A percentile compares a stretch with the other conserved stretches of the same genome.
Conservation (phyloP, 2,113 vertebrate species). For the Sphyrna mokarran region DNA sequence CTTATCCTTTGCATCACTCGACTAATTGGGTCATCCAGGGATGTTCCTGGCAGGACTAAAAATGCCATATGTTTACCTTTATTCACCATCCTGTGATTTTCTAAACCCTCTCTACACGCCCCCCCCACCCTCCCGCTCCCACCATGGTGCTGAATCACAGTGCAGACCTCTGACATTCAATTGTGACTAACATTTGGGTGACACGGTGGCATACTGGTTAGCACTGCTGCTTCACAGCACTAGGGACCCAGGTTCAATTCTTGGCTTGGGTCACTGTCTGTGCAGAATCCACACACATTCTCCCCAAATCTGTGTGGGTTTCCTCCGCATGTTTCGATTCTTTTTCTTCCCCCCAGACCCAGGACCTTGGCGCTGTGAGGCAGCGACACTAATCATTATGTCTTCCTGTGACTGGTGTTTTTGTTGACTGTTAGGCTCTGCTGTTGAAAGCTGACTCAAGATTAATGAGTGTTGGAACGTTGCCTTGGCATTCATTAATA, state of each 20-base stretch:
- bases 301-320: too few relatives aligned
- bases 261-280: too few relatives aligned
- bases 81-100: background rate
- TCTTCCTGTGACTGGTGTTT: background rate
- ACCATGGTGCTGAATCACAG: background rate
- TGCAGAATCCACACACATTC: too few relatives aligned
- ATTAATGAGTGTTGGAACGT: background rate
- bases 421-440: background rate
- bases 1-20: background rate
- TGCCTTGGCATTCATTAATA: background rate
- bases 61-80: background rate
- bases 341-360: too few relatives aligned
- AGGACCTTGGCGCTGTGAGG: too few relatives aligned
- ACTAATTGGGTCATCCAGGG: background rate
- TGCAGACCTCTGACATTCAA: background rate
- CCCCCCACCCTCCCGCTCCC: background rate
- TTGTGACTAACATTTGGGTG: too few relatives aligned
- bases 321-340: too few relatives aligned
- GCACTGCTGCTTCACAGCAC: too few relatives aligned
- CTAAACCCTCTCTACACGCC: background rate
- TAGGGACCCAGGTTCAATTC: too few relatives aligned
- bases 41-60: background rate
- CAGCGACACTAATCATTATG: background rate
- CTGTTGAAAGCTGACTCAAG: conserved; percentile 5
- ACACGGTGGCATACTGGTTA: too few relatives aligned